Conservation (phyloP, 1,140 invertebrate genomes). For the Coelopa frigida region DNA sequence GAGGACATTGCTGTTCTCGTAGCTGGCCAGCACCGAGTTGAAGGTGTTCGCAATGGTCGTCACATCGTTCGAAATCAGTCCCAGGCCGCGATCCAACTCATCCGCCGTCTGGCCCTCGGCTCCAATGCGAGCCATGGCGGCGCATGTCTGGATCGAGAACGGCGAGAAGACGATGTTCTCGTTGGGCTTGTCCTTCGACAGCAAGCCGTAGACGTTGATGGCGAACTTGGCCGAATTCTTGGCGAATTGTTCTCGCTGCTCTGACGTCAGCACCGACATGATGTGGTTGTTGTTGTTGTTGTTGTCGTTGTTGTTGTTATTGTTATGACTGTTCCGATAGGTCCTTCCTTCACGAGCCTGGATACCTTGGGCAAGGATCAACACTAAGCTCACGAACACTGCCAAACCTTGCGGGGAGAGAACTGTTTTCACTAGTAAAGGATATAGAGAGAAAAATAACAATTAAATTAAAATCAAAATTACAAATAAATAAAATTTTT, state of each 20-base stretch:
- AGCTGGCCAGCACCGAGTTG: conserved; percentile 20
- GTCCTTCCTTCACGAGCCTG: no score
- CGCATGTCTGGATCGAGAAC: conserved; percentile 16
- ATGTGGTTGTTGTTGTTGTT: no score
- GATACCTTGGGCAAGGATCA: no score
- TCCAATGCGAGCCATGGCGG: conserved; percentile 21
- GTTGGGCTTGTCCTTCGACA: not conserved
- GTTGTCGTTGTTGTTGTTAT: no score
- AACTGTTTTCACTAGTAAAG: no score
- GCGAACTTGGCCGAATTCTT: conserved; percentile 16
- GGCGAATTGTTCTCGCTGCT: conserved; percentile 16
- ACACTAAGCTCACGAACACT: no score
- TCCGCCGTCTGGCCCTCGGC: conserved; percentile 48
- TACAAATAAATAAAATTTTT: no score
- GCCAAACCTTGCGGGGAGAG: no score
- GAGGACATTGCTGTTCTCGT: conserved; percentile 27
- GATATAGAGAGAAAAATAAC: no score
- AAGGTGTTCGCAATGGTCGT: conserved; percentile 25
- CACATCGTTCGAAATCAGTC: conserved; percentile 30
- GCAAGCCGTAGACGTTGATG: conserved; percentile 3
- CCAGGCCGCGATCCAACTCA: conserved; percentile 47
- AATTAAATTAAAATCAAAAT: no score
- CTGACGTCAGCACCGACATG: no score
- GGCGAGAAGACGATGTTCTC: conserved; percentile 14
- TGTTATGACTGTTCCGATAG: no score